Conservation (phyloP, 2,113 vertebrate genomes). For the Oryzias melastigma region DNA sequence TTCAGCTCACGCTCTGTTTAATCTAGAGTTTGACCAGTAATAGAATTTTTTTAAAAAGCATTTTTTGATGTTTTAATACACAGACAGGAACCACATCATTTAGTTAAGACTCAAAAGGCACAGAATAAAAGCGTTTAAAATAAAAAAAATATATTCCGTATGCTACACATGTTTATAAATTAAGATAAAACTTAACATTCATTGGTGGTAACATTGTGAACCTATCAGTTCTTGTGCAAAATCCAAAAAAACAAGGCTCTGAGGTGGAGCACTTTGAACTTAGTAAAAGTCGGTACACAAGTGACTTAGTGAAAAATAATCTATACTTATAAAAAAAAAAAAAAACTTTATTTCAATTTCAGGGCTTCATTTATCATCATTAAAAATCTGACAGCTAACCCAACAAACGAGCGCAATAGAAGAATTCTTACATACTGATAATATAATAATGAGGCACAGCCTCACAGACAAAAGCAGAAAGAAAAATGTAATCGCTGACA, state of each 20-base stretch:
- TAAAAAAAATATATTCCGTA: too few species aligned
- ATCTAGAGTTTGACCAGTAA: too few species aligned
- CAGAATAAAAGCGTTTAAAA: too few species aligned
- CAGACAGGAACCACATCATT: too few species aligned
- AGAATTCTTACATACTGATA: slow-evolving; percentile 41
- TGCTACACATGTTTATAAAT: too few species aligned
- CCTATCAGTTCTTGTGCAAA: background rate
- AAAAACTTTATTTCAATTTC: slow-evolving; percentile 20
- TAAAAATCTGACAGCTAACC: slow-evolving; percentile 14
- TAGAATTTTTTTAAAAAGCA: too few species aligned
- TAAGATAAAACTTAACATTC: background rate
- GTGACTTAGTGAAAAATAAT: slow-evolving; percentile 13
- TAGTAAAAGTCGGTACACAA: background rate
- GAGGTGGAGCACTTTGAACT: slow-evolving; percentile 1
- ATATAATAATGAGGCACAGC: slow-evolving; percentile 2
- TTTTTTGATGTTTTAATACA: too few species aligned
- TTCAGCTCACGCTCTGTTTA: too few species aligned
- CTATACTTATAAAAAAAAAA: slow-evolving; percentile 1
- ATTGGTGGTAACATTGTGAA: background rate
- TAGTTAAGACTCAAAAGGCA: too few species aligned
- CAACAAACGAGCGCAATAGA: slow-evolving; percentile 27
- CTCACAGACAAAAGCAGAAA: slow-evolving; percentile 26
- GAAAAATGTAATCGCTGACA: slow-evolving; percentile 36
- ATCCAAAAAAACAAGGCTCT: slow-evolving; percentile 4
- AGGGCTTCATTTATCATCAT: slow-evolving; percentile 6